A percentile compares a stretch with the other conserved stretches of the same genome.
Conservation (phyloP, 2,113 vertebrate genomes). For the Eulacestoma nigropectus region DNA sequence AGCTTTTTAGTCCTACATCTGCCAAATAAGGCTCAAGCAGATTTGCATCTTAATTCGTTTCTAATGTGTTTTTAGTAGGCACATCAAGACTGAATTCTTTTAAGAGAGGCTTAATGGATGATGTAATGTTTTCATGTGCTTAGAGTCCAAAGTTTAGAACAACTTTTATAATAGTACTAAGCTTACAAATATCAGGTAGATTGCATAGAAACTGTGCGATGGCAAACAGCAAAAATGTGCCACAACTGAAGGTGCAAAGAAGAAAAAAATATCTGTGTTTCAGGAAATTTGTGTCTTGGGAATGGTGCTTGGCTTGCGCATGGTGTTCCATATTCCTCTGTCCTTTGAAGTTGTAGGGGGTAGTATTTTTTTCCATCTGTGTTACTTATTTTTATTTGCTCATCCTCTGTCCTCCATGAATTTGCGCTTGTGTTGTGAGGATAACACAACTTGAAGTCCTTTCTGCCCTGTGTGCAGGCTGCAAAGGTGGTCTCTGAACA, state of each 20-base stretch:
- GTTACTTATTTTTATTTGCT: background rate
- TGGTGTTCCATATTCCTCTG: background rate
- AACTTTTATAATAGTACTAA: background rate
- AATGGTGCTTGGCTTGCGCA: background rate
- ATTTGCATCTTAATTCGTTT: background rate
- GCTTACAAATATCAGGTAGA: background rate
- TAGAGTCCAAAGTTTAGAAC: background rate
- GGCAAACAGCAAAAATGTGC: background rate
- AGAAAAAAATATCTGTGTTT: background rate
- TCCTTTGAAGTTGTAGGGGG: background rate
- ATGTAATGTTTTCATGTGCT: background rate
- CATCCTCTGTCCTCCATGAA: background rate
- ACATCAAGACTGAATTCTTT: background rate
- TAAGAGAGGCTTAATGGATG: background rate
- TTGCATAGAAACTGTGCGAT: background rate
- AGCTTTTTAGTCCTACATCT: background rate
- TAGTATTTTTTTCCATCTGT: background rate
- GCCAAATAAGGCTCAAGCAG: background rate
- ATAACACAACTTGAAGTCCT: background rate
- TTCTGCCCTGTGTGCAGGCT: background rate
- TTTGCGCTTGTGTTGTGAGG: background rate
- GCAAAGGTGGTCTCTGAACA: background rate
- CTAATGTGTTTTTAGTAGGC: constrained; percentile 5
- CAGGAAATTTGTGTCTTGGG: background rate
- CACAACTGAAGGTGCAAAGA: background rate